phyloP scores from a whole-genome alignment of 2,113 vertebrate species.

The Phrynocephalus versicolor region DNA sequence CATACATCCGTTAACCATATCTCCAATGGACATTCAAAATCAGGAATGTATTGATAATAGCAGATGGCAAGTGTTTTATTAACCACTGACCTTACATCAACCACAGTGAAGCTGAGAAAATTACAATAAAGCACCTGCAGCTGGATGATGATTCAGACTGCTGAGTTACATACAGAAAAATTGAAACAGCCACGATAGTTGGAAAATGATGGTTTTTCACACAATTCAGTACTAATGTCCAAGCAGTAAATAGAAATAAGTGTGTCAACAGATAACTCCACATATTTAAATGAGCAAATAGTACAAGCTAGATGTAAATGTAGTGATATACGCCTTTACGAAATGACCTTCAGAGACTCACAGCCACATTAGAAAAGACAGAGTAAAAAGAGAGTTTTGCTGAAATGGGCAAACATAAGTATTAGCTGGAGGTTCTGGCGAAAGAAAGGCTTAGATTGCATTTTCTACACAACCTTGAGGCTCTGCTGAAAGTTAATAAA shows the following conservation, averaged over 20 bases:
- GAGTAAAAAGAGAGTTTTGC: slow-evolving; percentile 67
- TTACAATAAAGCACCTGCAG: slow-evolving; percentile 56
- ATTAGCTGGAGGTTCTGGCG: slow-evolving; percentile 64
- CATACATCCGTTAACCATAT: slow-evolving; percentile 11
- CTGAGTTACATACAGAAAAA: slow-evolving; percentile 58
- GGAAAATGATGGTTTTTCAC: slow-evolving; percentile 58
- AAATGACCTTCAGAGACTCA: slow-evolving; percentile 66
- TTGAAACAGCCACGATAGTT: slow-evolving; percentile 32
- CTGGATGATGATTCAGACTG: slow-evolving; percentile 57
- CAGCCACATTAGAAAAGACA: slow-evolving; percentile 39
- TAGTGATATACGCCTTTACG: slow-evolving; percentile 53
- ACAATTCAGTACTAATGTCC: slow-evolving; percentile 61
- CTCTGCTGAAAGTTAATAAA: slow-evolving; percentile 20
- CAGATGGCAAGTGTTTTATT: slow-evolving; percentile 30
- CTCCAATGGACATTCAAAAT: neutral
- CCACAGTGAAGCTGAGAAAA: slow-evolving; percentile 46
- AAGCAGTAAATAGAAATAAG: slow-evolving; percentile 66
- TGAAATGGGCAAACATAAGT: slow-evolving; percentile 67
- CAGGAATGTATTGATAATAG: neutral
- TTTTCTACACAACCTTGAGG: slow-evolving; percentile 60
- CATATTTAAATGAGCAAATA: slow-evolving; percentile 56
- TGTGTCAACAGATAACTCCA: slow-evolving; percentile 55
- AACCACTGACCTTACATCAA: slow-evolving; percentile 32
- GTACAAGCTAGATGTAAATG: slow-evolving; percentile 44
- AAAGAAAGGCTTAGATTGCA: slow-evolving; percentile 54